A percentile compares a stretch with the other conserved stretches of the same genome.
phyloP scores from a whole-genome alignment of 2,888 invertebrate species.

The Apodemia hepburni region DNA sequence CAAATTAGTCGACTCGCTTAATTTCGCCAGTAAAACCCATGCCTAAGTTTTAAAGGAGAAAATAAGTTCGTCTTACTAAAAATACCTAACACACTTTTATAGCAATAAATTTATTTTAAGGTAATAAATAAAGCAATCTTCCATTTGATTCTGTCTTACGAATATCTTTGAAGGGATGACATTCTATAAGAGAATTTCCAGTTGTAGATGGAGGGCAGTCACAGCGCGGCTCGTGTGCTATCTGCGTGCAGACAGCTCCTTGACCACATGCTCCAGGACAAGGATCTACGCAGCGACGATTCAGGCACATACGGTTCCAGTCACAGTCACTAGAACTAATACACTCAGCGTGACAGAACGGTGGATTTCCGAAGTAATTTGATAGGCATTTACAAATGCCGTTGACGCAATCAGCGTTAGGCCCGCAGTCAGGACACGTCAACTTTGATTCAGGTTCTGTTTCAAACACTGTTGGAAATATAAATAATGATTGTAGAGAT shows the following conservation, averaged over 20 bases:
- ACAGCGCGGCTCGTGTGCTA: constrained; percentile 86
- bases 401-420: constrained; percentile 85
- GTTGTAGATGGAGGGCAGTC: constrained; percentile 83
- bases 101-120: constrained; percentile 32
- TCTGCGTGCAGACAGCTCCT: constrained; percentile 84
- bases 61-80: constrained; percentile 43
- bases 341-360: constrained; percentile 87
- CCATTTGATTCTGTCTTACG: constrained; percentile 69
- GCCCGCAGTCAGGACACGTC: constrained; percentile 86
- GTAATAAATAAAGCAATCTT: constrained; percentile 48
- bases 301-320: constrained; percentile 84
- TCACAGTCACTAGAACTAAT: constrained; percentile 85
- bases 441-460: constrained; percentile 68
- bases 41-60: constrained; percentile 78
- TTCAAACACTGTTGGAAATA: constrained; percentile 44
- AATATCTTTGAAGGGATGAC: constrained; percentile 77
- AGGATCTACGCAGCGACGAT: constrained; percentile 86
- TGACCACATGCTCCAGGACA: constrained; percentile 88
- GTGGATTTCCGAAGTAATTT: constrained; percentile 86
- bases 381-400: constrained; percentile 84
- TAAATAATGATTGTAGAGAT: constrained; percentile 13
- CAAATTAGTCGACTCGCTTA: constrained; percentile 41
- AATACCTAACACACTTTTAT: constrained; percentile 20
- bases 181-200: constrained; percentile 87
- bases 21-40: constrained; percentile 76